Percentiles rank a stretch among this genome's conserved stretches.
Conservation (phyloP, 2,797 vertebrate genomes). For the Galago senegalensis region DNA sequence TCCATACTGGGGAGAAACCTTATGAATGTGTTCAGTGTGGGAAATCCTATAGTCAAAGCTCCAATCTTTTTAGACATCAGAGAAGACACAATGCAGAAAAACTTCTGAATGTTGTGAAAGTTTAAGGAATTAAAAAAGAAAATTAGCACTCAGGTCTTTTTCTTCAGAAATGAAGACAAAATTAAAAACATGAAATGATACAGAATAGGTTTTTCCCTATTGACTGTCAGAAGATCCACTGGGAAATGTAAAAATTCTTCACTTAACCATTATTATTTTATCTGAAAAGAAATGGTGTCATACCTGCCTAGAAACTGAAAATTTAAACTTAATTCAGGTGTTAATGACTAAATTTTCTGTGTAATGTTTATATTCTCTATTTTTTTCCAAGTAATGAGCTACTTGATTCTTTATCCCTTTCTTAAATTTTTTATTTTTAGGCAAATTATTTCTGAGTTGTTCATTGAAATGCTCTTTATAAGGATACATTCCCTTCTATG, state of each 20-base stretch:
- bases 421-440: conserved; percentile 73
- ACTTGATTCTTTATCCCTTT: conserved; percentile 71
- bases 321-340: conserved; percentile 81
- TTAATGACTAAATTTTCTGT: conserved; percentile 77
- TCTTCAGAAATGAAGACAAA: conserved; percentile 85
- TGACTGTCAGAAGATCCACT: conserved; percentile 78
- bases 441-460: conserved; percentile 70
- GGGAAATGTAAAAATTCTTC: conserved; percentile 75
- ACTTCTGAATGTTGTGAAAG: conserved; percentile 86
- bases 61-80: conserved; percentile 86
- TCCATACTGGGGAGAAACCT: conserved; percentile 86
- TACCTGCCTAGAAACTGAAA: conserved; percentile 78
- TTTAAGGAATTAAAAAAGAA: conserved; percentile 72
- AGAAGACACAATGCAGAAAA: conserved; percentile 85
- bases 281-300: conserved; percentile 75
- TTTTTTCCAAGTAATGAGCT: conserved; percentile 73
- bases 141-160: conserved; percentile 87
- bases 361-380: conserved; percentile 73
- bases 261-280: conserved; percentile 72
- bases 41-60: conserved; percentile 86
- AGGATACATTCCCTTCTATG: conserved; percentile 72
- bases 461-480: conserved; percentile 69
- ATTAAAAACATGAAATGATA: conserved; percentile 78
- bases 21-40: conserved; percentile 86
- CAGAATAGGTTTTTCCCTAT: conserved; percentile 73